Evolutionary conservation across 2,113 vertebrate species (phyloP), one percentile per base, ranked within the genome.

Genomic region (Anseranas semipalmata): DNA sequence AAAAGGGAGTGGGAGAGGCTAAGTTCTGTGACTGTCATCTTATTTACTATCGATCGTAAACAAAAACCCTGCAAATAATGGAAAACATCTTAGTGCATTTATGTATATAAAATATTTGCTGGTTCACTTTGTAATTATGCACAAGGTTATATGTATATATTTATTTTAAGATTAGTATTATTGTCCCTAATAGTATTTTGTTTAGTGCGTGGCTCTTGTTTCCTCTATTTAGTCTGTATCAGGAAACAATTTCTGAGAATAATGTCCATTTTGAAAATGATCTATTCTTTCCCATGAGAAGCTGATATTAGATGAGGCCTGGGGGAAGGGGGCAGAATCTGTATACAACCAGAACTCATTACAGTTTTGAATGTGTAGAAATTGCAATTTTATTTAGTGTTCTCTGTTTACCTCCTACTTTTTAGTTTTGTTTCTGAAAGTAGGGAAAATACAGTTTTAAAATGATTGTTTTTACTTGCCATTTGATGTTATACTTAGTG

Each of bases 401-500:
- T n/a, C 62, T 68, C 7, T 81, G 43, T 43, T 75, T 76, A 28
- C 22, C 75, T 73, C 59, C 66, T 53, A 25, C 39, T 87, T 2
- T 41, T 50, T 65, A 73, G 9, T 63, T 28, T 63, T 18, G 3
- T 63, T 90, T 74, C 30, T 71, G 45, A 43, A 87, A 85, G 65
- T n/a, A 67, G 50, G 58, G 65, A 17, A 85, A 59, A 19, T 53
- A 8, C 3, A 33, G 19, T 83, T 85, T 78, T 18, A 30, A 35
- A 60, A 32, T 17, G 3, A 39, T 18, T 74, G 2, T 63, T 94
- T 94, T 60, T 77, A 48, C 72, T 85, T 91, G 45, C 68, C 11
- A 20, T 83, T 92, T 92, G 81, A 71, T 83, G 94, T 91, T 92
- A 39, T 82, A 27, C 55, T 93, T 56, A 5, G 30, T 91, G 58